Evolutionary conservation across 2,888 invertebrate species (phyloP).

Genomic region (Ptychoptera contaminata): DNA sequence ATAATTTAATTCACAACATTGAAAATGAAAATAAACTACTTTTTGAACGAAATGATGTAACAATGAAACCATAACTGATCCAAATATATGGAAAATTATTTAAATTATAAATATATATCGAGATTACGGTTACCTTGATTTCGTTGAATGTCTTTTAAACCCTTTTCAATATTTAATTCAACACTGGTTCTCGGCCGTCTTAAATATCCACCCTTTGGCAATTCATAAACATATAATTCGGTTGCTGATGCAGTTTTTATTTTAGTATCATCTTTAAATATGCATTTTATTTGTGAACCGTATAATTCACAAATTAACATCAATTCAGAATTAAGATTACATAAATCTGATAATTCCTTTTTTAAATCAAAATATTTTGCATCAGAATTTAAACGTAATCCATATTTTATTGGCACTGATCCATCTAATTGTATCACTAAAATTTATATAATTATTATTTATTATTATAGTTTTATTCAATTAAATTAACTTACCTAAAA

Average conservation of each 20-base stretch:
- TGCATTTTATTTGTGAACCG: conserved; percentile 49
- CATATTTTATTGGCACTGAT: conserved; percentile 69
- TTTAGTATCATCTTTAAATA: conserved; percentile 36
- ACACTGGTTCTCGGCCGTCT: conserved; percentile 25
- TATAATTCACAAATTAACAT: conserved; percentile 57
- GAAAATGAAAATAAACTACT: too few species aligned
- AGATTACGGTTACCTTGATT: conserved; percentile 21
- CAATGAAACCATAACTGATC: too few species aligned
- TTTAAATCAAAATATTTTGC: conserved; percentile 65
- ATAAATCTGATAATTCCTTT: conserved; percentile 46
- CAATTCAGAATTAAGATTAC: conserved; percentile 41
- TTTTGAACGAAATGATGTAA: too few species aligned
- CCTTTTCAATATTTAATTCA: conserved; percentile 28
- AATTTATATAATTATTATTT: conserved; percentile 10
- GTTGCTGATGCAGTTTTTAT: conserved; percentile 35
- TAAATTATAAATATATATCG: too few species aligned
- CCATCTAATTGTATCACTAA: conserved; percentile 66
- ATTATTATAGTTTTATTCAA: too few species aligned
- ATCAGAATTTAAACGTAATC: conserved; percentile 67
- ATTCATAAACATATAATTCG: conserved; percentile 53
- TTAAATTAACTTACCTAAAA: conserved; percentile 40
- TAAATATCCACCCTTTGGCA: conserved; percentile 33
- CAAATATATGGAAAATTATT: too few species aligned
- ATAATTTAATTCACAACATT: too few species aligned
- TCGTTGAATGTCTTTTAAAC: conserved; percentile 30